Conservation (phyloP, 2,888 invertebrate species). For the Drosophila kanekoi region DNA sequence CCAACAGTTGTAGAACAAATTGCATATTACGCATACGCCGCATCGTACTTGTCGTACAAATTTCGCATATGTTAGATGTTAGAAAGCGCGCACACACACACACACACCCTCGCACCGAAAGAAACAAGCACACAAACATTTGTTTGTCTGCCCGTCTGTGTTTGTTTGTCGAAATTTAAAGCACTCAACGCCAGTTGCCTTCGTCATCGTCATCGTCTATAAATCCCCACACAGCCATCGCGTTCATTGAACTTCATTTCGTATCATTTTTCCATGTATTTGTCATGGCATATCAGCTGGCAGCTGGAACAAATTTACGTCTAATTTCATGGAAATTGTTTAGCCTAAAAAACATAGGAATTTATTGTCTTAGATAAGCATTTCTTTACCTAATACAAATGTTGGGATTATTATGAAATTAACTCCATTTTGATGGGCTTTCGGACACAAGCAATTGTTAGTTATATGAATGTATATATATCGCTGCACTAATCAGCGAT, state of each 20-base stretch:
- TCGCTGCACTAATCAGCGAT: background rate
- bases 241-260: slow-evolving; percentile 68
- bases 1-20: slow-evolving; percentile 71
- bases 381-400: background rate
- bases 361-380: slow-evolving; percentile 6
- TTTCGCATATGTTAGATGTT: slow-evolving; percentile 44
- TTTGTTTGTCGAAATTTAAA: slow-evolving; percentile 72
- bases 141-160: slow-evolving; percentile 57
- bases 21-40: slow-evolving; percentile 77
- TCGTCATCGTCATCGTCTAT: slow-evolving; percentile 43
- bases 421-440: background rate
- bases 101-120: slow-evolving; percentile 19
- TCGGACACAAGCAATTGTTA: no score
- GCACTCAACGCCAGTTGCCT: slow-evolving; percentile 53
- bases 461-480: no score
- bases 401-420: background rate
- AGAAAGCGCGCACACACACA: slow-evolving; percentile 15
- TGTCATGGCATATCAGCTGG: slow-evolving; percentile 23
- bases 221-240: slow-evolving; percentile 55
- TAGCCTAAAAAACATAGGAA: slow-evolving; percentile 3
- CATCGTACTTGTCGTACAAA: slow-evolving; percentile 43
- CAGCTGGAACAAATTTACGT: slow-evolving; percentile 30
- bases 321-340: slow-evolving; percentile 46
- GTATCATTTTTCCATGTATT: slow-evolving; percentile 33
- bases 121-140: slow-evolving; percentile 52